phyloP scores from a whole-genome alignment of 2,797 vertebrate species.

The Syngnathus rostellatus region DNA sequence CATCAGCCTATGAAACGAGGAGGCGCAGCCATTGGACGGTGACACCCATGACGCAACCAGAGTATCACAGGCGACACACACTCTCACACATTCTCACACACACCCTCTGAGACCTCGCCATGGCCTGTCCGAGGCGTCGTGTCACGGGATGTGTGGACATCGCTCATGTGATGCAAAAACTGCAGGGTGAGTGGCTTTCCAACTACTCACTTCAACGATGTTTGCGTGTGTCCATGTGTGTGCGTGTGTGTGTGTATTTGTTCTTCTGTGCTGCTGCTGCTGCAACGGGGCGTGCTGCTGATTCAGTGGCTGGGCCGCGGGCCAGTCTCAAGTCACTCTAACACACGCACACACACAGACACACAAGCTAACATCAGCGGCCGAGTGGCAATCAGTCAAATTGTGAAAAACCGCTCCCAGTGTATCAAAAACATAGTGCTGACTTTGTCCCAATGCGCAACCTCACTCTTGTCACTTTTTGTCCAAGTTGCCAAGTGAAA shows the following conservation, averaged over 20 bases:
- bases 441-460: no score
- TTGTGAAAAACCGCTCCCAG: no score
- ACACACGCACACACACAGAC: conserved; percentile 1
- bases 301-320: conserved; percentile 52
- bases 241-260: conserved; percentile 15
- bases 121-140: conserved; percentile 74
- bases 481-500: no score
- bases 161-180: conserved; percentile 88
- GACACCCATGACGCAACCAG: conserved; percentile 45
- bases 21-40: conserved; percentile 46
- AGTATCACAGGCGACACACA: conserved; percentile 39
- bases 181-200: conserved; percentile 79
- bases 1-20: conserved; percentile 53
- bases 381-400: no score
- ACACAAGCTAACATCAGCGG: not conserved
- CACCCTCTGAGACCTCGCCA: conserved; percentile 41
- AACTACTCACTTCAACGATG: not conserved
- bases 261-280: conserved; percentile 23
- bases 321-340: conserved; percentile 36
- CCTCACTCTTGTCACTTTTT: no score
- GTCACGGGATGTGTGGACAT: conserved; percentile 77
- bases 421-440: no score
- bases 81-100: conserved; percentile 34
- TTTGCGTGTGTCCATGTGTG: no score
- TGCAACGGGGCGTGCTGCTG: conserved; percentile 54